Conservation (phyloP, 1,140 invertebrate genomes). For the Megathymus violae region DNA sequence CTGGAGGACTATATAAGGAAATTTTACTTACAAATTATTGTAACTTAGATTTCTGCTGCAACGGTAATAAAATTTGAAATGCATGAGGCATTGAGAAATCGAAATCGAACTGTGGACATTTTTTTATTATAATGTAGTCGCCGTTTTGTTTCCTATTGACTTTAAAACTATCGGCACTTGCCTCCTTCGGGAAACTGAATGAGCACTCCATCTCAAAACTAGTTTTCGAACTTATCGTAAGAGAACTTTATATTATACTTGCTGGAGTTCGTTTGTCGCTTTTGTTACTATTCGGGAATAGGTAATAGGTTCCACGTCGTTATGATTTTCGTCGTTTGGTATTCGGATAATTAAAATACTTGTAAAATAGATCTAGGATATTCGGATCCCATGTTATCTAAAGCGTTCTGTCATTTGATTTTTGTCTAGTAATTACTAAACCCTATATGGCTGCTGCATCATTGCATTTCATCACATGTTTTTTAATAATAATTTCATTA, state of each 20-base stretch:
- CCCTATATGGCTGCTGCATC: too few species aligned
- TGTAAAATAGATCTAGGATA: too few species aligned
- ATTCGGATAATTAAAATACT: too few species aligned
- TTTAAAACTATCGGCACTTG: slow-evolving; percentile 36
- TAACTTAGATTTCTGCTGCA: neutral
- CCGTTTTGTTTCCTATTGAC: slow-evolving; percentile 46
- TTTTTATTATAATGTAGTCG: slow-evolving; percentile 37
- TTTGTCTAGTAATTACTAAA: too few species aligned
- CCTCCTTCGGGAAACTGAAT: slow-evolving; percentile 29
- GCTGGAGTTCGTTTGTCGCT: neutral
- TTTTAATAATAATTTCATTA: too few species aligned
- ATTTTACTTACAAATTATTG: neutral
- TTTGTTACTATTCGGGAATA: neutral
- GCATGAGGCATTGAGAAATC: slow-evolving; percentile 16
- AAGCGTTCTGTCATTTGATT: too few species aligned
- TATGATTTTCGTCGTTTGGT: too few species aligned
- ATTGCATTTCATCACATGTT: too few species aligned
- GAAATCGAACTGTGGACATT: slow-evolving; percentile 37
- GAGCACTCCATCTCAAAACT: slow-evolving; percentile 41
- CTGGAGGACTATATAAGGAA: neutral
- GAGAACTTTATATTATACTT: neutral
- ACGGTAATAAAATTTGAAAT: slow-evolving; percentile 35
- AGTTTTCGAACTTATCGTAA: slow-evolving; percentile 35
- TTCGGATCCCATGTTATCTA: too few species aligned
- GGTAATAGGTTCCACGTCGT: too few species aligned